A percentile compares a stretch with the other conserved stretches of the same genome.
phyloP scores from a whole-genome alignment of 2,888 invertebrate genomes.

The Drosophila histrio region DNA sequence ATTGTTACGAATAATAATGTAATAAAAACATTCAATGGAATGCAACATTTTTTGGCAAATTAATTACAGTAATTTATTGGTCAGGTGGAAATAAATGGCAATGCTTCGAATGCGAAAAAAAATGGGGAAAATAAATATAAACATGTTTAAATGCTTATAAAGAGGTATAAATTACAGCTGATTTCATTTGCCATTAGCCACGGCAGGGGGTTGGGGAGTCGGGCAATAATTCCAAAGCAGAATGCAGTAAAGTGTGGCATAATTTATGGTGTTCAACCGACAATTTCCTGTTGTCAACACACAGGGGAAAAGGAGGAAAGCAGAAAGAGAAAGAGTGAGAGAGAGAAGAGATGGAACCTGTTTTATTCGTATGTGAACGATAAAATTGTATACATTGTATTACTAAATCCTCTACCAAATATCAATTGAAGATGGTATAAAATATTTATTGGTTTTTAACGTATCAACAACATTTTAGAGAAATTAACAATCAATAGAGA shows the following conservation, averaged over 20 bases:
- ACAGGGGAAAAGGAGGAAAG: background rate
- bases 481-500: background rate
- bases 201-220: background rate
- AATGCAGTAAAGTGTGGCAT: slow-evolving; percentile 50
- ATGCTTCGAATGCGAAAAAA: slow-evolving; percentile 12
- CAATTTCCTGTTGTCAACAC: slow-evolving; percentile 46
- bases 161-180: slow-evolving; percentile 49
- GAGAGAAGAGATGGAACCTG: background rate
- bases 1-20: slow-evolving; percentile 16
- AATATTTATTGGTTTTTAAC: background rate
- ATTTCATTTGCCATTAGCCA: slow-evolving; percentile 48
- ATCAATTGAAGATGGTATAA: background rate
- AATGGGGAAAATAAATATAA: slow-evolving; percentile 25
- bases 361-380: background rate
- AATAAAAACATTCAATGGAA: slow-evolving; percentile 8
- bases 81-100: slow-evolving; percentile 58
- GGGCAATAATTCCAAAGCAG: slow-evolving; percentile 34
- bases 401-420: background rate
- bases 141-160: slow-evolving; percentile 44
- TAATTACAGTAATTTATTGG: slow-evolving; percentile 69
- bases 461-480: no score
- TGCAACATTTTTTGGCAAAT: slow-evolving; percentile 44
- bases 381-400: background rate
- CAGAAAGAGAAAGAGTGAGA: background rate
- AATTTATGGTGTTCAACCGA: slow-evolving; percentile 57